Base-by-base conservation (phyloP, 1,140 invertebrate genomes). In the Eciton burchellii region DNA sequence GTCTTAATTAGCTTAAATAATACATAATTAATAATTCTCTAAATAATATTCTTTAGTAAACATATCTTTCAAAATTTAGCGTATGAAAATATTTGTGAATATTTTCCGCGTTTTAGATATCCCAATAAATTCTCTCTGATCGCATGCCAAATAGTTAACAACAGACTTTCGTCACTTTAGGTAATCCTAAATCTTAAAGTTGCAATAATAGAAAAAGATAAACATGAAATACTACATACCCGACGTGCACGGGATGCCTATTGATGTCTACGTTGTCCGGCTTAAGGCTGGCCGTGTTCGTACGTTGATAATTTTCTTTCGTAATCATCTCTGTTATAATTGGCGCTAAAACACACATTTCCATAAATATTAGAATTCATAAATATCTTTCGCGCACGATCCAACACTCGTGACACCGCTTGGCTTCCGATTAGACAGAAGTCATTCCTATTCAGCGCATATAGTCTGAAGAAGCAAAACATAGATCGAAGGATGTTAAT, bases 191-290 rank as follows among this genome's bases (percentile, higher is more conserved):
- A 73, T 73, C 35, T 21, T 24, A 65, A 74, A 47, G 12, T 60
- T 62, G 9, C 14, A 29, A 16, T 60, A 11, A 24, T n/a, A 62
- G 1, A 47, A 6, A n/a, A 19, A 54, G 72, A 56, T 54, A 81
- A 24, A 74, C 72, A 11, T 19, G 63, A 45, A 71, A 63, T 16
- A 43, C 41, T 84, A 88, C 97, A 95, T 95, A 98, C 98, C 98
- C 98, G 93, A 97, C 97, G 91, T 97, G 97, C 62, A 98, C 95
- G 29, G 97, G 97, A 89, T 96, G 96, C 81, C 96, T 94, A 84
- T 97, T 97, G 84, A 99, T 97, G 89, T 97, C 97, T 76, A 98
- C 96, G 94, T 99, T 99, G 93, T 99, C 98, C 66, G 97, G 96
- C 88, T 94, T 95, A 66, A 96, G 94, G 93, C 95, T 95, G 68